Base-by-base conservation (phyloP, 2,888 invertebrate species). In the Amphipyra berbera region DNA sequence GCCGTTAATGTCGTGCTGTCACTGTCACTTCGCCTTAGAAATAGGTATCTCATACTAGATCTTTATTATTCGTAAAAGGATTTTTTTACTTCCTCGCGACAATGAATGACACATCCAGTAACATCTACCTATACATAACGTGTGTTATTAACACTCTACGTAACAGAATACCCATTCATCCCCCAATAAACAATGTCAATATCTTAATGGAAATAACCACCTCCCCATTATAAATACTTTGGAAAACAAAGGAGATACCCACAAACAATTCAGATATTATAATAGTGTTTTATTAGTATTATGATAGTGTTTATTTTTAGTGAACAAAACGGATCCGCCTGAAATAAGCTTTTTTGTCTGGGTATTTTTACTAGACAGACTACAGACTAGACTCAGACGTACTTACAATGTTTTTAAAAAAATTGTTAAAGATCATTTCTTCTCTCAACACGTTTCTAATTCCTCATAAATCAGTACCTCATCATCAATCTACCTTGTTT, bases 251-350 rank as follows among this genome's bases (percentile, higher is more conserved):
- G n/a, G n/a, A 38, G 10, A 10, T 27, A 7, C 54, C 62, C 49
- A 69, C 54, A 38, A 15, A 69, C 54, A 33, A 49, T 61, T 45
- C 8, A 35, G n/a, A 48, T 35, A 41, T 15, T 42, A n/a, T n/a
- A n/a, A n/a, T 15, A 5, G 33, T 46, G 6, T 5, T 2, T 30
- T 2, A 2, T 15, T 33, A 4, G 9, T n/a, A n/a, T 7, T 40
- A 27, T 14, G 45, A 30, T 15, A 59, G 41, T 37, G 33, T 61
- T 46, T 54, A 10, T 50, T 30, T 15, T 49, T 10, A n/a, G 49
- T 61, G 40, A 69, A 61, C 48, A 54, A 53, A 68, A 45, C 12
- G 10, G 27, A 21, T 49, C 13, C n/a, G 33, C 38, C 50, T 44
- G 47, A 12, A 70, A 27, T 38, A 38, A 48, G n/a, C 9, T 12